phyloP scores from a whole-genome alignment of 2,797 vertebrate species.

The Siniperca undulata region DNA sequence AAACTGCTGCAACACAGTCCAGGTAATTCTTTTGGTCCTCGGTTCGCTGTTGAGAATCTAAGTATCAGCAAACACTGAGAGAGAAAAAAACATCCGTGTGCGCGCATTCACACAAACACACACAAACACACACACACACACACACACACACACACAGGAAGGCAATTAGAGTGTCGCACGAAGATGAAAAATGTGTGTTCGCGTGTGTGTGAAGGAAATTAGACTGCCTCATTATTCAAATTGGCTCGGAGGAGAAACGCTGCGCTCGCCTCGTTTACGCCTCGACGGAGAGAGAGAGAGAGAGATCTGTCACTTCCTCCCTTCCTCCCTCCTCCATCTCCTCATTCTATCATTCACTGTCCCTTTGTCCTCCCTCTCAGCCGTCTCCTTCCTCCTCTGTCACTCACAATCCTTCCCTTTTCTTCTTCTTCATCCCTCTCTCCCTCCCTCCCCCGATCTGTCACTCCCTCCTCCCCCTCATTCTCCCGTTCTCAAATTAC shows the following conservation, averaged over 20 bases:
- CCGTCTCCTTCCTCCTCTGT: constrained; percentile 16
- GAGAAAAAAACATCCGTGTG: constrained; percentile 46
- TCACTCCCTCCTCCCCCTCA: constrained; percentile 45
- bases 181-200: not conserved
- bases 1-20: too few relatives aligned
- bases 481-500: constrained; percentile 62
- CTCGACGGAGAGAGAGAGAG: constrained; percentile 33
- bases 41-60: not conserved
- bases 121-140: constrained; percentile 20
- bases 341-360: constrained; percentile 39
- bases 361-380: constrained; percentile 34
- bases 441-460: constrained; percentile 37
- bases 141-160: constrained; percentile 19
- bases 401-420: not conserved
- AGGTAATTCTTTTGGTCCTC: not conserved
- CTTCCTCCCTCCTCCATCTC: constrained; percentile 11
- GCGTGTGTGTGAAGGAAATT: constrained; percentile 42
- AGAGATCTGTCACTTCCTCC: not conserved
- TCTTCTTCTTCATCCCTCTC: not conserved
- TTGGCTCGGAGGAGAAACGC: constrained; percentile 61
- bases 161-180: constrained; percentile 33
- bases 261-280: constrained; percentile 49
- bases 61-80: not conserved
- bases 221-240: constrained; percentile 66
- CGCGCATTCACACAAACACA: constrained; percentile 27